Conservation (phyloP, 2,113 vertebrate genomes). For the Rattus norvegicus region GRCr8 NC_086020.1:221960001-221960500, state of each 20-base stretch:
- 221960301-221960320: background rate
- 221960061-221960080: background rate
- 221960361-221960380: slow-evolving; percentile 81
- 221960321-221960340: background rate
- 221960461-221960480: slow-evolving; percentile 97
- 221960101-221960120: background rate
- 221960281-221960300: background rate
- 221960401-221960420: slow-evolving; percentile 99
- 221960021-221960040: background rate
- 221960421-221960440: slow-evolving; percentile 98
- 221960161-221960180: background rate
- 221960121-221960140: background rate
- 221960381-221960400: slow-evolving; percentile 99
- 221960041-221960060: background rate
- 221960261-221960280: background rate
- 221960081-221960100: background rate
- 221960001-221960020: background rate
- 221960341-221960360: no score
- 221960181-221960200: background rate
- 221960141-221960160: background rate
- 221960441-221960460: slow-evolving; percentile 99
- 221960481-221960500: slow-evolving; percentile 86
- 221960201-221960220: background rate
- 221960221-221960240: background rate
- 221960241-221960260: background rate